Percentiles rank a stretch among this genome's conserved stretches.
Evolutionary conservation across 1,140 invertebrate genomes (phyloP).

Genomic region (Euglossa dilemma): DNA sequence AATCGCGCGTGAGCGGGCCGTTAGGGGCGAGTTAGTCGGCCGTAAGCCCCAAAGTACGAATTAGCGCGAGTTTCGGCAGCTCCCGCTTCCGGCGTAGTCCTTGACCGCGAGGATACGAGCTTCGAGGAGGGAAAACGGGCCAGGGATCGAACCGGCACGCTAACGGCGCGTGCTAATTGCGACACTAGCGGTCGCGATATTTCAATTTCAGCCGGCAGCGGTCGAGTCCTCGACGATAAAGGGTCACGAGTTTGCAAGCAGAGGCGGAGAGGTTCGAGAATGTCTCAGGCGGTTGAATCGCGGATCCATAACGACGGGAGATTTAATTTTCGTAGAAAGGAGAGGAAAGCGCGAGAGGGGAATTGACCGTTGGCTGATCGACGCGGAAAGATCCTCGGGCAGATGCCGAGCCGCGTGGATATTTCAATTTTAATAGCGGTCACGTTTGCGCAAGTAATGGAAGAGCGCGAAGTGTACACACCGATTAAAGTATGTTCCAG

Average conservation of each 20-base stretch:
- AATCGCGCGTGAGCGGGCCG: conserved; percentile 74
- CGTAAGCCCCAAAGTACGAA: conserved; percentile 60
- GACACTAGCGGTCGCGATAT: conserved; percentile 59
- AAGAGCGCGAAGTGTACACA: conserved; percentile 4
- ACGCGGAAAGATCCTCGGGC: background rate
- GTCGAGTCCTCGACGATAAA: background rate
- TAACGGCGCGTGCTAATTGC: conserved; percentile 62
- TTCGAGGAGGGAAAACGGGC: background rate
- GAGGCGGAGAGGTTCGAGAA: no score
- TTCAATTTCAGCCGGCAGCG: conserved; percentile 36
- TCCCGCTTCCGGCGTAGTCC: conserved; percentile 65
- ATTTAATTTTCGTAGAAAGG: background rate
- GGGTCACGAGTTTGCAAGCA: conserved; percentile 13
- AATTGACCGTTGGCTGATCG: background rate
- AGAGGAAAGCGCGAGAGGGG: background rate
- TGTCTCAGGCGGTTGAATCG: no score
- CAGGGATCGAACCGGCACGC: conserved; percentile 55
- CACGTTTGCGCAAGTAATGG: conserved; percentile 40
- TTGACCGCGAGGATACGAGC: conserved; percentile 61
- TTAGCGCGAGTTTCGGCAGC: conserved; percentile 62
- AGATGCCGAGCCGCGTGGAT: background rate
- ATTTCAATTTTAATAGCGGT: conserved; percentile 31
- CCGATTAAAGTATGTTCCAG: conserved; percentile 25
- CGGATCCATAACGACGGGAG: no score
- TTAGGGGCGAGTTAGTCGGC: conserved; percentile 76